phyloP scores from a whole-genome alignment of 2,113 vertebrate genomes.

The Xenotilapia flavipinnis region DNA sequence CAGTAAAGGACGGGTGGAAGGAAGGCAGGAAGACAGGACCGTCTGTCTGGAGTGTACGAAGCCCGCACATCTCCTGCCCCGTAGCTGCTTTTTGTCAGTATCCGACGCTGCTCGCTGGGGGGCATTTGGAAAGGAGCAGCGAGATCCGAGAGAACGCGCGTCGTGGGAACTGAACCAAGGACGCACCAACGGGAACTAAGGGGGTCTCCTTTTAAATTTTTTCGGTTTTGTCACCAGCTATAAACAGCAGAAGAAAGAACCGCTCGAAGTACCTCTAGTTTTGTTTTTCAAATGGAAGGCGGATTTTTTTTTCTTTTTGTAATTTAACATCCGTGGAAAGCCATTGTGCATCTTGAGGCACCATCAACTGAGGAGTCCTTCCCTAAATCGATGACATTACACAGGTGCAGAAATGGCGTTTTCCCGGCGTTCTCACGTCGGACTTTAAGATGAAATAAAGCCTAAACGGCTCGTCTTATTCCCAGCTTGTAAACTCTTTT shows the following conservation, averaged over 20 bases:
- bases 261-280: neutral
- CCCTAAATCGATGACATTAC: conserved; percentile 29
- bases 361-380: conserved; percentile 41
- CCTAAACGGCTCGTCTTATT: neutral
- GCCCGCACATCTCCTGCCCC: conserved; percentile 25
- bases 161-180: conserved; percentile 59
- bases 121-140: conserved; percentile 30
- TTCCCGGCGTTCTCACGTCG: conserved; percentile 11
- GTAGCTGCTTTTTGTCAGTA: conserved; percentile 16
- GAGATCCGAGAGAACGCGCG: conserved; percentile 40
- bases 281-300: conserved; percentile 18
- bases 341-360: conserved; percentile 40
- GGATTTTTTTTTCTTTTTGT: neutral
- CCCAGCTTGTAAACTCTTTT: neutral
- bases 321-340: conserved; percentile 34
- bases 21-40: conserved; percentile 39
- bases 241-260: conserved; percentile 13
- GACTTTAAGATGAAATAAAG: conserved; percentile 50
- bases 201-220: neutral
- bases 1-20: conserved; percentile 31
- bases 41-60: conserved; percentile 36
- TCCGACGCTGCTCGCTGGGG: conserved; percentile 43
- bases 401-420: conserved; percentile 75
- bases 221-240: neutral
- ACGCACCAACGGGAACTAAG: conserved; percentile 55